phyloP scores from a whole-genome alignment of 2,113 vertebrate genomes.

The Amia ocellicauda region DNA sequence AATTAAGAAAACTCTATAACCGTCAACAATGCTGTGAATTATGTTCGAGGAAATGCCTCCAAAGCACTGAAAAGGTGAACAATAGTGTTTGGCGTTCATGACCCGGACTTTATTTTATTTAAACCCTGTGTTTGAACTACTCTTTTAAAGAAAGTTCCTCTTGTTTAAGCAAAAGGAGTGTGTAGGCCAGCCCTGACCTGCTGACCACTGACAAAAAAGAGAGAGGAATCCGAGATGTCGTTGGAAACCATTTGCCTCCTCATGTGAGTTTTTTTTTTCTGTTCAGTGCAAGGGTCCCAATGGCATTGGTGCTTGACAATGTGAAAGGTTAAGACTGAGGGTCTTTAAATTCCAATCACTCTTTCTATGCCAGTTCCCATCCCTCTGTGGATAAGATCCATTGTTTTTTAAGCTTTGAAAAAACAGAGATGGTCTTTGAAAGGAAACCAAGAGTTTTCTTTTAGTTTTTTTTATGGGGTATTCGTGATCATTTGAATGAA shows the following conservation, averaged over 20 bases:
- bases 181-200: neutral
- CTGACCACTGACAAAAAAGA: neutral
- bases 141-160: conserved; percentile 6
- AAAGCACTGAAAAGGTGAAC: neutral
- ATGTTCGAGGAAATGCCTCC: neutral
- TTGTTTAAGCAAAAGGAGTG: neutral
- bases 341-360: conserved; percentile 6
- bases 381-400: neutral
- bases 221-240: neutral
- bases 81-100: neutral
- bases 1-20: neutral
- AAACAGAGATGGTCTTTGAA: neutral
- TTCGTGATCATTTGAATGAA: neutral
- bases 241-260: neutral
- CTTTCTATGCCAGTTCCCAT: conserved; percentile 3
- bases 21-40: conserved; percentile 9
- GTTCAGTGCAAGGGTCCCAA: conserved; percentile 1
- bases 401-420: neutral
- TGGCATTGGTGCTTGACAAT: conserved; percentile 11
- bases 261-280: neutral
- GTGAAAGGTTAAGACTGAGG: conserved; percentile 5
- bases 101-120: conserved; percentile 10
- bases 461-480: conserved; percentile 1
- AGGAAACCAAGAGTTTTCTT: neutral
- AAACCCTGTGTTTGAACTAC: conserved; percentile 1